phyloP scores from a whole-genome alignment of 2,888 invertebrate genomes.

The Caenorhabditis sp. region DNA sequence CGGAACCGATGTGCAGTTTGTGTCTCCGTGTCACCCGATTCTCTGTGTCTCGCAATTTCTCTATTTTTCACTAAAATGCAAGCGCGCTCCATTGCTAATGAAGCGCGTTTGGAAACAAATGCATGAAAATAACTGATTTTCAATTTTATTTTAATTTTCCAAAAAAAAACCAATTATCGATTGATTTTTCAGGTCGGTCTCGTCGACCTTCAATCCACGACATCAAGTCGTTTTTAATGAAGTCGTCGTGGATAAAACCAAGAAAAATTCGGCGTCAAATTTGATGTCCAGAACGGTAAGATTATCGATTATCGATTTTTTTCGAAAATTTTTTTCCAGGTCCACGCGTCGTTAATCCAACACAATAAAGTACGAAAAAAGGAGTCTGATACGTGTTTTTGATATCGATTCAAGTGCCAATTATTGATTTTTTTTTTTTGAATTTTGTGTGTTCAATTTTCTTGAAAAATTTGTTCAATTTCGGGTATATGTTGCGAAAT shows the following conservation, averaged over 20 bases:
- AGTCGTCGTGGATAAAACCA: constrained; percentile 7
- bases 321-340: constrained; percentile 30
- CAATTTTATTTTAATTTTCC: neutral
- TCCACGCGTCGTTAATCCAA: constrained; percentile 59
- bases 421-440: constrained; percentile 2
- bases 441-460: constrained; percentile 4
- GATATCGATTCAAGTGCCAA: constrained; percentile 5
- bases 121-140: neutral
- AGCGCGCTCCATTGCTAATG: neutral
- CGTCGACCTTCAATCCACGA: constrained; percentile 72
- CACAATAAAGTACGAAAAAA: constrained; percentile 45
- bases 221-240: constrained; percentile 71
- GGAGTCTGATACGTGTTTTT: constrained; percentile 47
- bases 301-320: neutral
- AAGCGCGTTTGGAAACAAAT: neutral
- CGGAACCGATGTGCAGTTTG: too few species aligned
- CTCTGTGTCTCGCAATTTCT: too few species aligned
- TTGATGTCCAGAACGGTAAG: constrained; percentile 59
- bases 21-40: too few species aligned
- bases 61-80: constrained; percentile 16
- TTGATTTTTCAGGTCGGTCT: constrained; percentile 67
- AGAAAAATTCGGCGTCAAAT: constrained; percentile 24
- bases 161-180: neutral
- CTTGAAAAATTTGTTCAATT: too few species aligned
- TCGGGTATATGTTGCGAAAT: neutral